Evolutionary conservation across 2,888 invertebrate genomes (phyloP), one percentile per base, ranked within the genome.

Genomic region (Pristionchus exspectatus): DNA sequence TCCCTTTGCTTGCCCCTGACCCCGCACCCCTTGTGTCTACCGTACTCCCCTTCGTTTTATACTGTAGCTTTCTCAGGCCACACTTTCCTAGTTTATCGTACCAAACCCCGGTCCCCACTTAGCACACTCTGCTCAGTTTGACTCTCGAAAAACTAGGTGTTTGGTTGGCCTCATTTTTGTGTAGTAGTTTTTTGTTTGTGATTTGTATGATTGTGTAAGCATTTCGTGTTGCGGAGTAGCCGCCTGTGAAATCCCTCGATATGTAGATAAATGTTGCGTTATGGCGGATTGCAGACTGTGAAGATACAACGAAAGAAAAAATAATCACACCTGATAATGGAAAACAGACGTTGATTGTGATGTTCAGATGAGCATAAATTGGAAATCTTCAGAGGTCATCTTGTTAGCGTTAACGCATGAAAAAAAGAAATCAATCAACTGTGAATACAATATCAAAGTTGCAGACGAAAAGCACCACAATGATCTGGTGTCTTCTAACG

Each of bases 221-320:
- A 9, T 44, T 24, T 44, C n/a, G n/a, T 50, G 81, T 81, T 81
- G 81, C 81, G 81, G 81, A 81, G 12, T 81, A 81, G 54, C 81
- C 27, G 81, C 81, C 50, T 81, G 24, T 44, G 38, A 77, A 44
- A 24, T 38, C 74, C n/a, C 81, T 50, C 50, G 50, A 50, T 81
- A 81, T 81, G 81, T 81, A 81, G 81, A 81, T 81, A 81, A 81
- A 81, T 81, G 81, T 81, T 81, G 81, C 81, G 81, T 81, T 81
- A 81, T 50, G 72, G 21, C 1, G 44, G 59, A 63, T 63, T 18
- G 56, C 12, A 56, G 9, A 12, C 18, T 56, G 56, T 56, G 56
- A 56, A 56, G 59, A 7, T 59, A 44, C 44, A 44, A n/a, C n/a
- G n/a, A n/a, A n/a, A n/a, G n/a, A n/a, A n/a, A n/a, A n/a, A n/a